phyloP scores from a whole-genome alignment of 1,140 invertebrate species.

The Drosophila burlai region DNA sequence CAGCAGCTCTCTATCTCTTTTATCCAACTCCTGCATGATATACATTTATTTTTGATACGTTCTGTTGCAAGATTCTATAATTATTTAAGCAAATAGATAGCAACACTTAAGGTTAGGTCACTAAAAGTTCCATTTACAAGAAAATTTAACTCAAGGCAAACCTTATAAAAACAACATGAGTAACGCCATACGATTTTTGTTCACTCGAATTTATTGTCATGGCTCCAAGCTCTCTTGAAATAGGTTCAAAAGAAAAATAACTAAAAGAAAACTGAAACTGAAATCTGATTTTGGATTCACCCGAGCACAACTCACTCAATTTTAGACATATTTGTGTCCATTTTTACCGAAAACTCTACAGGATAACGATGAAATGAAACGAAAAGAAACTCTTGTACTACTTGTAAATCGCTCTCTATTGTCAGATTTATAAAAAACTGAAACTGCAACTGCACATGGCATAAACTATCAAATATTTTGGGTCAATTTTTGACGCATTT shows the following conservation, averaged over 20 bases:
- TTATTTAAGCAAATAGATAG: conserved; percentile 58
- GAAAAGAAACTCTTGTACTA: conserved; percentile 23
- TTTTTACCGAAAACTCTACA: conserved; percentile 38
- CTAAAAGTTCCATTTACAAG: conserved; percentile 72
- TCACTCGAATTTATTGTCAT: neutral
- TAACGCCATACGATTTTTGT: neutral
- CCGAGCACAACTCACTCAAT: conserved; percentile 28
- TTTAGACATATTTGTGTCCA: conserved; percentile 40
- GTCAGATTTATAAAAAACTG: conserved; percentile 24
- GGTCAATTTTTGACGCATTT: conserved; percentile 85
- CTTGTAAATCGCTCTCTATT: conserved; percentile 45
- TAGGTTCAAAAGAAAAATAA: neutral
- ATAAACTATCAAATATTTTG: conserved; percentile 66
- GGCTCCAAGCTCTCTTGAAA: neutral
- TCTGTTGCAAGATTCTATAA: conserved; percentile 62
- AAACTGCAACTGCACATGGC: conserved; percentile 40
- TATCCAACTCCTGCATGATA: conserved; percentile 62
- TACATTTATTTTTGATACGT: conserved; percentile 81
- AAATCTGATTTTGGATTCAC: conserved; percentile 68
- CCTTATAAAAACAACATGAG: neutral
- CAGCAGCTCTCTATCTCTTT: conserved; percentile 21
- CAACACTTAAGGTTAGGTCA: conserved; percentile 56
- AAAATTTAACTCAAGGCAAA: conserved; percentile 18
- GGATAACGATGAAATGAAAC: conserved; percentile 9
- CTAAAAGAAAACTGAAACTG: conserved; percentile 14